Evolutionary conservation across 2,888 invertebrate genomes (phyloP).

Genomic region (Hoplodrina ambigua): DNA sequence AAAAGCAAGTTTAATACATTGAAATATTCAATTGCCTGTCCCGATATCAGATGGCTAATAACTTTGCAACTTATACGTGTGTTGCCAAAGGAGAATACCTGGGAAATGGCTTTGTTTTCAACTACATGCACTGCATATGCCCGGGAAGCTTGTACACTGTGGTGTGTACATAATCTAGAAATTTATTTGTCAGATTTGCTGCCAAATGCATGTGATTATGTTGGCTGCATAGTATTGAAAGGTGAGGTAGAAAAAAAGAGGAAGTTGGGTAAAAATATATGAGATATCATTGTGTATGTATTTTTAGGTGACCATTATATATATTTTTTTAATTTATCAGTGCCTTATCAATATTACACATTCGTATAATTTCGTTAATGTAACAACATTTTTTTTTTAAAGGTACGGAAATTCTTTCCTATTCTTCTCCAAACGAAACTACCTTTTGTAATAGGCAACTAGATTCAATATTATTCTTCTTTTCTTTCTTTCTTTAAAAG

Average conservation of each 20-base stretch:
- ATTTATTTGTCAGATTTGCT: slow-evolving; percentile 57
- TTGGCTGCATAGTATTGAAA: slow-evolving; percentile 7
- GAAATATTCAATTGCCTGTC: slow-evolving; percentile 74
- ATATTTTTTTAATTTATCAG: no score
- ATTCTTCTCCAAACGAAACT: no score
- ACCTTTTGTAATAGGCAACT: no score
- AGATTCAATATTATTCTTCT: no score
- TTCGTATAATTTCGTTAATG: no score
- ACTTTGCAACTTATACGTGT: slow-evolving; percentile 72
- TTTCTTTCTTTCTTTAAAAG: no score
- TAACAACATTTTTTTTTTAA: no score
- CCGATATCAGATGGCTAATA: slow-evolving; percentile 73
- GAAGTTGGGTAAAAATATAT: no score
- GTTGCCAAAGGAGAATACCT: slow-evolving; percentile 71
- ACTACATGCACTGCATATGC: slow-evolving; percentile 61
- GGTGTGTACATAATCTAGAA: slow-evolving; percentile 51
- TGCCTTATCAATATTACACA: no score
- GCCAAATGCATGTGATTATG: slow-evolving; percentile 40
- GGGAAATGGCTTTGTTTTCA: slow-evolving; percentile 73
- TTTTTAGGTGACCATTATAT: no score
- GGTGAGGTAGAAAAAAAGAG: not conserved
- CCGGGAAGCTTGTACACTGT: slow-evolving; percentile 47
- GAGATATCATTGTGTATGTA: no score
- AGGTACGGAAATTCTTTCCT: no score
- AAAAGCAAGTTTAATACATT: slow-evolving; percentile 67